Base-by-base conservation (phyloP, 2,797 vertebrate genomes). In the Glyptemys insculpta region DNA sequence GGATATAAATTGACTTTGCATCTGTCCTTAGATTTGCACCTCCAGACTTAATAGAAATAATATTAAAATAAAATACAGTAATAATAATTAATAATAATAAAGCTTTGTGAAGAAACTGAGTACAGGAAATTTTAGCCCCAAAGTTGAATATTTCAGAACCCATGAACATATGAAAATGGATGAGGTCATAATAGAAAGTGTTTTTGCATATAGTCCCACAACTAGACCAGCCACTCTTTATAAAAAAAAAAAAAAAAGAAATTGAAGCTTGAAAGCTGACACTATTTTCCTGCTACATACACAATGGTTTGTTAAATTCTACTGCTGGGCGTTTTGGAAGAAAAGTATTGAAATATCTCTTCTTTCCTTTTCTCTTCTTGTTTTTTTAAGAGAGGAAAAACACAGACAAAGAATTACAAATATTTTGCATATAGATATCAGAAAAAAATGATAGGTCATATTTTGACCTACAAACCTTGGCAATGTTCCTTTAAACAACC, bases 401-500 rank as follows among this genome's bases (percentile, higher is more conserved):
- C 56, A 96, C 89, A 47, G 3, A 90, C 12, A 88, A 92, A 91
- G 88, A 96, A 95, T 92, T 97, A 96, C n/a, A 41, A 78, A 94
- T 92, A 95, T 86, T 90, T 85, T 94, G n/a, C 47, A 87, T 97
- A 89, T 90, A 81, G 93, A 80, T 87, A 92, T 92, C 86, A 89
- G 68, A 86, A 87, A 93, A 85, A 93, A 79, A 79, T 5, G 53
- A 57, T 92, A 92, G 97, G 94, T 97, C 81, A 78, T 25, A 94
- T 86, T 96, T 84, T 97, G 94, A 96, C 95, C 93, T 92, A 50
- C 76, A 96, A 85, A 96, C 97, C 97, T 97, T 97, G 91, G 91
- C 94, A 96, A 90, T 93, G 81, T 98, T 19, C 91, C 93, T 97
- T 98, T 96, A 97, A 97, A 96, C 93, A 97, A 95, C 52, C 95